A percentile compares a stretch with the other conserved stretches of the same genome.
Evolutionary conservation across 92 coral and sea anemone genomes (phyloP).

Genomic region (Palythoa heliodiscus): DNA sequence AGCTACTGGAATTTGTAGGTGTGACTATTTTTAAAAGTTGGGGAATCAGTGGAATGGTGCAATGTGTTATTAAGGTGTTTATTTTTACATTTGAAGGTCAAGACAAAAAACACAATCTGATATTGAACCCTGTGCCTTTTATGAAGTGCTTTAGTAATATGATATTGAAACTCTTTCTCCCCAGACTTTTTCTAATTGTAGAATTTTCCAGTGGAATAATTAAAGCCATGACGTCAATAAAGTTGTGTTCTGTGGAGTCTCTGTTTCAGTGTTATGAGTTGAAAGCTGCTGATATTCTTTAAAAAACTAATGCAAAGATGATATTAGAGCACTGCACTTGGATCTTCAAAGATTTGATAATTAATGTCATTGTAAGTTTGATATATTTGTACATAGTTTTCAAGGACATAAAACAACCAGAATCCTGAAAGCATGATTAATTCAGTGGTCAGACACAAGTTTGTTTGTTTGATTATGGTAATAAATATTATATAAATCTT

Average conservation of each 20-base stretch:
- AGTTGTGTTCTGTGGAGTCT: background rate
- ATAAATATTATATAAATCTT: no score
- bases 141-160: background rate
- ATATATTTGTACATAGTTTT: no score
- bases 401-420: no score
- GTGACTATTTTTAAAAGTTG: no score
- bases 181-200: background rate
- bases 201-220: background rate
- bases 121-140: background rate
- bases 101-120: background rate
- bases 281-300: background rate
- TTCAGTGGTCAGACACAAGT: no score
- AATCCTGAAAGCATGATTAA: no score
- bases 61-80: constrained; percentile 7
- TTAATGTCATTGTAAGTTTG: no score
- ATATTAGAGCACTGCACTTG: no score
- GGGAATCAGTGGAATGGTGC: constrained; percentile 1
- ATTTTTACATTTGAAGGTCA: constrained; percentile 5
- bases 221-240: background rate
- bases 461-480: no score
- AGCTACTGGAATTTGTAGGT: no score
- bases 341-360: no score
- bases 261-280: background rate
- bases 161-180: background rate
- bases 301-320: background rate